These are phyloP conservation scores for cat (Felis catus) DNA, from an alignment of 2,113 vertebrate genomes.

Conservation along the genomic window DNA sequence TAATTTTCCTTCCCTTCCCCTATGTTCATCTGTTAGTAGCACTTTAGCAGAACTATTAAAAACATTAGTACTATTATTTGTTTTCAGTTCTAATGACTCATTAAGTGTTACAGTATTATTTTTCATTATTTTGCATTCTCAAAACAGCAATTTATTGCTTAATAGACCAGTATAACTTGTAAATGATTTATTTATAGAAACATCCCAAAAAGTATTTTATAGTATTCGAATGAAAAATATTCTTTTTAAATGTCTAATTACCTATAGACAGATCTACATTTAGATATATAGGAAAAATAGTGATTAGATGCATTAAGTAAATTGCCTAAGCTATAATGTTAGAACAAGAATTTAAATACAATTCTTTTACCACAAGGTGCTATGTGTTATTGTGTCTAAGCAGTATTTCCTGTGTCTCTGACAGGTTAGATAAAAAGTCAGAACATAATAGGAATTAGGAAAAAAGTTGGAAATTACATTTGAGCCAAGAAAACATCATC, in stretches of 20 bases:
- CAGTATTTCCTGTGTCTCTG: background rate
- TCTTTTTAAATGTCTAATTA: background rate
- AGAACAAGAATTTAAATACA: background rate
- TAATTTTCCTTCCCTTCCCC: too few species aligned
- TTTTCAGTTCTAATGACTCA: background rate
- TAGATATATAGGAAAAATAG: background rate
- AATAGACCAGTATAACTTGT: background rate
- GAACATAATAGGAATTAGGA: background rate
- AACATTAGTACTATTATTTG: background rate
- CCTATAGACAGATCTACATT: background rate
- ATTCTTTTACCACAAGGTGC: background rate
- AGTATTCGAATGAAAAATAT: background rate
- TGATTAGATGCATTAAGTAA: background rate
- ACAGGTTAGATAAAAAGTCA: background rate
- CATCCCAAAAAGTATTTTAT: background rate
- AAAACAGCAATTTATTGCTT: background rate
- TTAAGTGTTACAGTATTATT: background rate
- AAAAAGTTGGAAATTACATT: background rate
- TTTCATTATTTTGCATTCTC: background rate
- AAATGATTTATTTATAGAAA: background rate
- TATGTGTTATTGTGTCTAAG: background rate
- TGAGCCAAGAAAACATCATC: background rate
- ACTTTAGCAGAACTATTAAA: background rate
- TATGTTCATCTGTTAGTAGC: background rate
- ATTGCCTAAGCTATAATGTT: background rate